These are phyloP conservation scores for Romanogobio albipinnatus DNA, from an alignment of 2,113 vertebrate species.

Conservation along the genomic window DNA sequence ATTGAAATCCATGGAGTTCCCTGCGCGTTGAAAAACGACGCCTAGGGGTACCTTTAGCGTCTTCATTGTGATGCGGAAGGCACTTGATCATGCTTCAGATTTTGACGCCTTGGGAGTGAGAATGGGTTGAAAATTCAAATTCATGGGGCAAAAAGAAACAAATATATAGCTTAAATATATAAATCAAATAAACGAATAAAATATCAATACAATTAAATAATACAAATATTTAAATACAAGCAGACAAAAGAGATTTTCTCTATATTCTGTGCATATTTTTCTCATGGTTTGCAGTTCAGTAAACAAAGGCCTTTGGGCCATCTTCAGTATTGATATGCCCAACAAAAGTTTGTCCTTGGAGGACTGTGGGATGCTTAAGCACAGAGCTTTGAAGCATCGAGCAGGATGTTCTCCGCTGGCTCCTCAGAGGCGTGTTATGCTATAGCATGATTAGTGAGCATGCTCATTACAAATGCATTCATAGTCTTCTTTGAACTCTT, in stretches of 20 bases:
- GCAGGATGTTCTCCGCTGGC: constrained; percentile 68
- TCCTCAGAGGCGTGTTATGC: constrained; percentile 65
- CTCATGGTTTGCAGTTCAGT: constrained; percentile 15
- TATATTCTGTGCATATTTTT: not conserved
- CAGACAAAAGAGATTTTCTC: not conserved
- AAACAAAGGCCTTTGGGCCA: constrained; percentile 52
- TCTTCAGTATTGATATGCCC: constrained; percentile 49
- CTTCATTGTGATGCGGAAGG: too few species aligned
- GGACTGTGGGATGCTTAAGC: constrained; percentile 56
- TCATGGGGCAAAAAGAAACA: not conserved
- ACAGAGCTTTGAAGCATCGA: constrained; percentile 75
- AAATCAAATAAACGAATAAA: not conserved
- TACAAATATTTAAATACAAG: not conserved
- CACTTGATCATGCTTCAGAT: too few species aligned
- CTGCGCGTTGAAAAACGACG: too few species aligned
- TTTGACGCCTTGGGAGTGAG: too few species aligned
- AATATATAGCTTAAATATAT: not conserved
- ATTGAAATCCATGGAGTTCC: too few species aligned
- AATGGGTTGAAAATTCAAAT: not conserved
- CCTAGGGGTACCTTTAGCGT: too few species aligned
- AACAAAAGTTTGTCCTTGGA: constrained; percentile 54
- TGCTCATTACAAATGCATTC: constrained; percentile 71
- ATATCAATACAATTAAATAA: not conserved
- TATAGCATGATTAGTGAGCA: constrained; percentile 73
- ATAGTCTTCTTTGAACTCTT: constrained; percentile 75